These are phyloP conservation scores for Eudemis profundana DNA, from an alignment of 2,888 invertebrate species.

Conservation along the genomic window DNA sequence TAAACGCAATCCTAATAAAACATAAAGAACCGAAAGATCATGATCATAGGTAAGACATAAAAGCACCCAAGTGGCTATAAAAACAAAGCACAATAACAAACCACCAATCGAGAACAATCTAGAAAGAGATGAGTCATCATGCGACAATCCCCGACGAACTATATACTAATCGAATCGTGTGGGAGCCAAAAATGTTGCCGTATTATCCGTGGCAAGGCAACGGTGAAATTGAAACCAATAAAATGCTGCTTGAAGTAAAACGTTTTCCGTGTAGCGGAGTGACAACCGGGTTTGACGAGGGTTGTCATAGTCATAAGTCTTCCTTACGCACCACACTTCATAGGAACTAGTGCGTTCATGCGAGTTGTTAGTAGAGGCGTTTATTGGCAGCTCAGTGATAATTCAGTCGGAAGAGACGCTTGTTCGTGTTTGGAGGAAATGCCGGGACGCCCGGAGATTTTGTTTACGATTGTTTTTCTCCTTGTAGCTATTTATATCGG, in stretches of 20 bases:
- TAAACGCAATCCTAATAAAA: too few relatives aligned
- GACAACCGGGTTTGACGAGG: constrained; percentile 73
- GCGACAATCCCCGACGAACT: constrained; percentile 52
- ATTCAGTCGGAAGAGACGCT: constrained; percentile 33
- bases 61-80: constrained; percentile 15
- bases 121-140: constrained; percentile 41
- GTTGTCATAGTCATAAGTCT: constrained; percentile 85
- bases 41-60: constrained; percentile 9
- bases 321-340: constrained; percentile 56
- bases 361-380: constrained; percentile 33
- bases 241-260: constrained; percentile 78
- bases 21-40: not conserved
- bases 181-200: constrained; percentile 58
- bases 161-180: constrained; percentile 48
- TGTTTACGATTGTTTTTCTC: constrained; percentile 17
- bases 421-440: constrained; percentile 30
- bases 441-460: constrained; percentile 9
- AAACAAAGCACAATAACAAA: not conserved
- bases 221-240: constrained; percentile 83
- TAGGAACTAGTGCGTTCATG: constrained; percentile 34
- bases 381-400: constrained; percentile 39
- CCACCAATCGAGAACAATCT: constrained; percentile 32
- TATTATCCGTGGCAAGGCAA: constrained; percentile 70
- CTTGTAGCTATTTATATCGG: too few relatives aligned
- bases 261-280: constrained; percentile 74